Evolutionary conservation across 2,888 invertebrate genomes (phyloP).

Genomic region (Clepsis dumicolana): DNA sequence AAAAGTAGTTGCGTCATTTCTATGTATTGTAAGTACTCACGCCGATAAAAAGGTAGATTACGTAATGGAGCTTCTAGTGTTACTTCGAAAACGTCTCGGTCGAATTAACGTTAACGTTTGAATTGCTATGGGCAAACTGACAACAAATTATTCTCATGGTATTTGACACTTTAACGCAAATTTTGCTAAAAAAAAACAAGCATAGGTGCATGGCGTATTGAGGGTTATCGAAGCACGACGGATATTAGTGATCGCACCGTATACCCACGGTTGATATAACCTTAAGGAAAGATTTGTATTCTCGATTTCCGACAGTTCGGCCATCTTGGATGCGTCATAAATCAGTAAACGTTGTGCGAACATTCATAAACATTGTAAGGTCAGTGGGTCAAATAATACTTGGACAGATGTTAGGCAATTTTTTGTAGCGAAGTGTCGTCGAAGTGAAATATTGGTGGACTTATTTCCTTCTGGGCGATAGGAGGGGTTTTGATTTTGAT

Average conservation of each 20-base stretch:
- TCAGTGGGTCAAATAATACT: conserved; percentile 30
- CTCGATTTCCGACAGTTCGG: conserved; percentile 35
- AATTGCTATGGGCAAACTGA: too few species aligned
- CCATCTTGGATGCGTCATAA: conserved; percentile 35
- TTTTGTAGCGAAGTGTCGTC: not conserved
- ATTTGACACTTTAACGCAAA: too few species aligned
- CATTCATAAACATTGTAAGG: conserved; percentile 29
- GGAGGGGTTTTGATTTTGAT: not conserved
- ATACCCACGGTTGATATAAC: conserved; percentile 24
- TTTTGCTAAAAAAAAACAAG: too few species aligned
- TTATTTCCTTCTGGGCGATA: not conserved
- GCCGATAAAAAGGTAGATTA: too few species aligned
- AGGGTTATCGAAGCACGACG: not conserved
- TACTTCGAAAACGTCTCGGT: too few species aligned
- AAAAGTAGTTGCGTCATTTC: too few species aligned
- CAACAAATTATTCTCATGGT: too few species aligned
- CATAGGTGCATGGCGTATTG: not conserved
- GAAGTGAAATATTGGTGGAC: not conserved
- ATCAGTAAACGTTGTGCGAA: conserved; percentile 36
- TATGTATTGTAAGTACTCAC: too few species aligned
- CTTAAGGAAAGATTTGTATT: conserved; percentile 39
- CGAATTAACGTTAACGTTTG: too few species aligned
- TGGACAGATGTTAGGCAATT: conserved; percentile 44
- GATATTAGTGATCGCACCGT: conserved; percentile 27
- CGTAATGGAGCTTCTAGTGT: too few species aligned